Base-by-base conservation (phyloP, 2,888 invertebrate species). In the Andrena haemorrhoa region DNA sequence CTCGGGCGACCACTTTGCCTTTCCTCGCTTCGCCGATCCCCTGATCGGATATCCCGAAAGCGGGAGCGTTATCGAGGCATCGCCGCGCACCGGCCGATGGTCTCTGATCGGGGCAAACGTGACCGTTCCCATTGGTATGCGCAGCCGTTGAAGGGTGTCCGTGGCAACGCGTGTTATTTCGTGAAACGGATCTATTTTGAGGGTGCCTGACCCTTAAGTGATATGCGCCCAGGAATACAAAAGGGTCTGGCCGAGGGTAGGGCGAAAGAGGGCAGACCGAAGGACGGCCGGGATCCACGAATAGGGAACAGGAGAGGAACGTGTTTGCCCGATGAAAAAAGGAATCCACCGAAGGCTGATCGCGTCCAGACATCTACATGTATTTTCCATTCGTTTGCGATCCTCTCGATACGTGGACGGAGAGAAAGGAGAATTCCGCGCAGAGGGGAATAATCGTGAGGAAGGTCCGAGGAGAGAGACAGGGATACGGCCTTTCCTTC, bases 121-220 rank as follows among this genome's bases (percentile, higher is more conserved):
- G 77, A 75, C 63, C 72, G 73, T 41, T 85, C 83, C 79, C 88
- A 92, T 93, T 93, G 91, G 92, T 92, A 93, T 93, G 91, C 90
- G 84, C 83, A 82, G 70, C 79, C 79, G 86, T 85, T 89, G 91
- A 92, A 88, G 92, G 89, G 90, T 91, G 91, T 92, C 88, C 89
- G 90, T 91, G 91, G 91, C 90, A 91, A 89, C 86, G 89, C 88
- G 89, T 93, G 92, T 93, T 93, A 93, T 93, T 93, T 92, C 90
- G 89, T 90, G 92, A 92, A 93, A 93, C 92, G 90, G 92, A 93
- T 93, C 93, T 92, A 92, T 92, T 93, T 92, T 89, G 90, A 91
- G 92, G 92, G 91, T 89, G 89, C 89, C 92, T 92, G 92, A 93
- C 92, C 93, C 93, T 91, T 91, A 92, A 93, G 92, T 92, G 92